Evolutionary conservation across 2,797 vertebrate genomes (phyloP), one percentile per base, ranked within the genome.

Genomic region (Pelobates cultripes): DNA sequence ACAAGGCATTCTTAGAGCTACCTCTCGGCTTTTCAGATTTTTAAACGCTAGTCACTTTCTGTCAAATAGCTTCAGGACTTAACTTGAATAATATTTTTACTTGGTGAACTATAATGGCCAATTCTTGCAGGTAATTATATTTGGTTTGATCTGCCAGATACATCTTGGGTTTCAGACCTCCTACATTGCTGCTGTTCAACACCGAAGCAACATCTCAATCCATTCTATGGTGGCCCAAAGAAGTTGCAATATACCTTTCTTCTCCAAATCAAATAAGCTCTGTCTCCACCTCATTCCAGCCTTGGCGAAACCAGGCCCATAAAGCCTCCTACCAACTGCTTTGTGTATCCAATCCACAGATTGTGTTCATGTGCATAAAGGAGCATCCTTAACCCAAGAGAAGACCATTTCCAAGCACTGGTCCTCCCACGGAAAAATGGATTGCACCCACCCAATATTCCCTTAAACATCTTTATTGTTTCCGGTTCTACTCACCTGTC

Each of bases 401-500:
- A 72, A 76, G 76, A 78, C 71, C 57, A 75, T 75, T 75, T 42
- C 43, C 12, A n/a, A 79, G 68, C 64, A 66, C 82, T 70, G 77
- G 82, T 84, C 77, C 82, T 66, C 82, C 82, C 57, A 83, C 77
- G 45, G 81, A 75, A 45, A 75, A 44, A 79, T 55, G 66, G 40
- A 63, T 74, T 28, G 76, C 77, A 75, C 72, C 73, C 76, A 69
- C 76, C 77, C 67, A 28, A 43, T 71, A 66, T 76, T 72, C 77
- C 82, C 77, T 64, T 57, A 57, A 79, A 79, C 77, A 84, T 76
- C 82, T 79, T 75, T 63, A 75, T 75, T 84, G 82, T 84, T 84
- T 84, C 82, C 60, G 82, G 77, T 77, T 80, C 90, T 81, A 97
- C 97, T 92, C 93, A 99, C 98, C 98, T 98, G 98, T 99, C 96